Conservation (phyloP, 2,888 invertebrate genomes). For the Pantelozetes paolii region DNA sequence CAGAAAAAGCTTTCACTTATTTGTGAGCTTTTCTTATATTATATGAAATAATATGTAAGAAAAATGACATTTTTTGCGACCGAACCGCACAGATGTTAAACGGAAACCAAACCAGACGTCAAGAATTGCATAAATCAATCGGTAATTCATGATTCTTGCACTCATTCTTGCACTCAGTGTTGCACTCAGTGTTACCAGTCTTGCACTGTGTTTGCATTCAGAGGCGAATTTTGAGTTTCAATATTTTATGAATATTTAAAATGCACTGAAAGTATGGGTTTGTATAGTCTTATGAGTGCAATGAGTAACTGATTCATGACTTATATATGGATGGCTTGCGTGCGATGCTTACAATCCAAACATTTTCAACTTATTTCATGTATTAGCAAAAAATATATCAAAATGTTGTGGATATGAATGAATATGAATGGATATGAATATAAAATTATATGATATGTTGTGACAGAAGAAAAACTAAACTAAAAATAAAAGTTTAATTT, state of each 20-base stretch:
- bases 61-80: conserved; percentile 31
- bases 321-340: conserved; percentile 15
- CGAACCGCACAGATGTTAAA: conserved; percentile 30
- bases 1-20: conserved; percentile 30
- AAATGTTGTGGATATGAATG: not conserved
- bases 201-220: too few species aligned
- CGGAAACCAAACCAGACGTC: conserved; percentile 32
- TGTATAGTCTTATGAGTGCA: conserved; percentile 16
- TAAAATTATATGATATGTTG: not conserved
- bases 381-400: not conserved
- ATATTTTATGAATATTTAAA: conserved; percentile 32
- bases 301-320: conserved; percentile 15
- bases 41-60: not conserved
- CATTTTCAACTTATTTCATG: conserved; percentile 8
- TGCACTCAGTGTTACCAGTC: too few species aligned
- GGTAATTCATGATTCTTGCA: conserved; percentile 33
- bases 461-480: not conserved
- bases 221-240: conserved; percentile 15
- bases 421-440: not conserved
- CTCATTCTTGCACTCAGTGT: too few species aligned
- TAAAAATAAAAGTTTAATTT: too few species aligned
- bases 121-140: conserved; percentile 30
- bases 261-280: not conserved
- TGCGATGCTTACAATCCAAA: conserved; percentile 8
- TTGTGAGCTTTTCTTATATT: not conserved